Percentiles rank a stretch among this genome's conserved stretches.
Evolutionary conservation across 2,113 vertebrate species (phyloP).

Genomic region (Takifugu flavidus): DNA sequence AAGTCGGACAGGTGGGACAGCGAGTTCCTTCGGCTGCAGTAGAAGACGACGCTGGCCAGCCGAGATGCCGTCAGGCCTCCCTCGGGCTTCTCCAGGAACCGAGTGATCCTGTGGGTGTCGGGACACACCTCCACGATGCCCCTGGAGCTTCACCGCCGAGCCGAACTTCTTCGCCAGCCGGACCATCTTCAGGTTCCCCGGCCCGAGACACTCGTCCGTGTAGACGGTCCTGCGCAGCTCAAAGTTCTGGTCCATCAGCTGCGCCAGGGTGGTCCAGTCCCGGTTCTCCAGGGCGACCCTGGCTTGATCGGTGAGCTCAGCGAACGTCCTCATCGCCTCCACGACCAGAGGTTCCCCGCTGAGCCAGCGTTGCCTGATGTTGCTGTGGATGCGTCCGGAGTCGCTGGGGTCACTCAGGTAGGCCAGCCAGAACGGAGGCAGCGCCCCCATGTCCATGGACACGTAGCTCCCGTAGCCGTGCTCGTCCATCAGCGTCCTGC

Average conservation of each 20-base stretch:
- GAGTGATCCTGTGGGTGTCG: constrained; percentile 72
- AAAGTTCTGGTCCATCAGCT: constrained; percentile 81
- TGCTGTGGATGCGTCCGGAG: constrained; percentile 81
- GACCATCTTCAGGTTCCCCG: constrained; percentile 79
- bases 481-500: constrained; percentile 76
- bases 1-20: constrained; percentile 69
- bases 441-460: no score
- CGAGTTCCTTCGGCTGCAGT: constrained; percentile 3
- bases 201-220: constrained; percentile 76
- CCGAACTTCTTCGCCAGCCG: constrained; percentile 78
- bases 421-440: no score
- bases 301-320: constrained; percentile 78
- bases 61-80: no score
- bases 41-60: no score
- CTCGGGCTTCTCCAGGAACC: constrained; percentile 73
- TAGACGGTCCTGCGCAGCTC: constrained; percentile 79
- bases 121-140: constrained; percentile 81
- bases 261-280: constrained; percentile 72
- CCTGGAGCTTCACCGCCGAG: constrained; percentile 76
- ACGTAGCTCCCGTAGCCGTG: constrained; percentile 71
- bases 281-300: constrained; percentile 61
- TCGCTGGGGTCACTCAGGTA: background rate
- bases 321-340: constrained; percentile 78
- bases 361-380: constrained; percentile 79
- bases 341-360: constrained; percentile 72